Base-by-base conservation (phyloP, 2,888 invertebrate genomes). In the Apamea monoglypha region DNA sequence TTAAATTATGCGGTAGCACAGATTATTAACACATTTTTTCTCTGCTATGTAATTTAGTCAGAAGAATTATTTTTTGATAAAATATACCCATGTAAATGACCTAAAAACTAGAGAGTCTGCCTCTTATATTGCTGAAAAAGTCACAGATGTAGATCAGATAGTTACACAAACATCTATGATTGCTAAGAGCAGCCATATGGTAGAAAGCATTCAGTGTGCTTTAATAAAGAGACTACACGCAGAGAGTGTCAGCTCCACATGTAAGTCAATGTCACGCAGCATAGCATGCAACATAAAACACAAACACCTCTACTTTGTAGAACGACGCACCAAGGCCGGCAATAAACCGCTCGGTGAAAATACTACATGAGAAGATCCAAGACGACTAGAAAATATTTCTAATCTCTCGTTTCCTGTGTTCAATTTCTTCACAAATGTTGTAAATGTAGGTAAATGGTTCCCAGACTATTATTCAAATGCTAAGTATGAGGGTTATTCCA, bases 241-340 rank as follows among this genome's bases (percentile, higher is more conserved):
- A 64, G 74, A 85, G 70, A 73, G 63, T 74, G 67, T 76, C 75
- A 76, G 76, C 59, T 68, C 59, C 67, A 80, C 81, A 84, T 87
- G 83, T 89, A 89, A 86, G 88, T 89, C 89, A 89, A 89, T 89
- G 89, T 89, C 89, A 88, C 84, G 68, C 76, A 79, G 73, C 78
- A 82, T 81, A 89, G 83, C 74, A 80, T 69, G 80, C 80, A 82
- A 87, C 85, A 89, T 89, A 87, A 89, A 88, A 89, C 80, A 87
- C 87, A 83, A 83, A 86, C 88, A 85, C 76, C 78, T 82, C 76
- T 76, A 85, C 84, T 78, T 81, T 76, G 80, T 74, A 78, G 75
- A 87, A 73, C 81, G 89, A 82, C 86, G 72, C 76, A 75, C 74
- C 88, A 89, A 89, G 89, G 90, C 70, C 87, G 80, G 70, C 68